Conservation (phyloP, 1,140 invertebrate genomes). For the Pogonus chalceus region DNA sequence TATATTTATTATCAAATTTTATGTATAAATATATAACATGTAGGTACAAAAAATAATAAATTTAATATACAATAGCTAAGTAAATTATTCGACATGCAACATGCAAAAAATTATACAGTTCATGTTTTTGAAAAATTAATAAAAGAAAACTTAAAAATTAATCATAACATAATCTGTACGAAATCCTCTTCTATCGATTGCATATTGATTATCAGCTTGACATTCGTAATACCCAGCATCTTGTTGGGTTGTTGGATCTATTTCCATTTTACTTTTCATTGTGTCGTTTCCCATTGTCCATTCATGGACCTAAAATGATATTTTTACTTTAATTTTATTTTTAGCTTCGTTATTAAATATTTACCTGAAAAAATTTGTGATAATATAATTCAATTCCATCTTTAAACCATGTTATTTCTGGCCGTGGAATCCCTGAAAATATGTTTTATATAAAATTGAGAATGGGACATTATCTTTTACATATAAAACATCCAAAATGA, state of each 20-base stretch:
- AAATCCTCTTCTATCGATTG: slow-evolving; percentile 59
- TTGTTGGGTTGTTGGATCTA: slow-evolving; percentile 89
- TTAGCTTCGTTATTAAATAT: slow-evolving; percentile 19
- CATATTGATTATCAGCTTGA: slow-evolving; percentile 66
- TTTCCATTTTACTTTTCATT: slow-evolving; percentile 87
- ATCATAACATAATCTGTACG: slow-evolving; percentile 60
- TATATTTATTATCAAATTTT: no score
- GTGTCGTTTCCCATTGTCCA: slow-evolving; percentile 73
- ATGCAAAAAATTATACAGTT: background rate
- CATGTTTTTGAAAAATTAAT: background rate
- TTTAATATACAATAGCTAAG: slow-evolving; percentile 2
- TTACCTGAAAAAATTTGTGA: slow-evolving; percentile 79
- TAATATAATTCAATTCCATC: slow-evolving; percentile 81
- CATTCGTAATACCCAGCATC: slow-evolving; percentile 68
- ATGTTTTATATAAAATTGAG: slow-evolving; percentile 1
- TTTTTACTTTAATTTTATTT: background rate
- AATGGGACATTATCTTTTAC: background rate
- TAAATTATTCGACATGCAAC: background rate
- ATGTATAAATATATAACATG: background rate
- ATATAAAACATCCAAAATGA: no score
- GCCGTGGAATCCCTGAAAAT: slow-evolving; percentile 50
- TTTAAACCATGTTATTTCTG: slow-evolving; percentile 88
- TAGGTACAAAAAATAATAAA: slow-evolving; percentile 12
- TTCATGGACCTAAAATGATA: slow-evolving; percentile 62
- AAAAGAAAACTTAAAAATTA: slow-evolving; percentile 38